Evolutionary conservation across 1,140 invertebrate species (phyloP), one percentile per base, ranked within the genome.

Genomic region (Cephus cinctus): DNA sequence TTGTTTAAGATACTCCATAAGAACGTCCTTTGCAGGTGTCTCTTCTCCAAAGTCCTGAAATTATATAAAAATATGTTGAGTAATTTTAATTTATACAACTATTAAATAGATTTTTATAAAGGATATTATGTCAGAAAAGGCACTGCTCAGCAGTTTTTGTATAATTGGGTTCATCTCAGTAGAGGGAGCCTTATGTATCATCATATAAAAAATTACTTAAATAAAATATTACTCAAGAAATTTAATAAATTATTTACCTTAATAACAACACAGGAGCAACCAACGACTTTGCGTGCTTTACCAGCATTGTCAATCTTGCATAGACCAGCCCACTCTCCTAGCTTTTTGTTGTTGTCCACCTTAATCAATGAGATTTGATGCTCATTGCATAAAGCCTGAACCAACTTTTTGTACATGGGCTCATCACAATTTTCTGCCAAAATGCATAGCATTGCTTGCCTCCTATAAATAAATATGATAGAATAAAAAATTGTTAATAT

Each of bases 271-370:
- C 96, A 98, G 1, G 94, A 97, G 79, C 97, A 99, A 30, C 95
- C 94, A 63, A 98, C 96, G 57, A 99, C 94, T 82, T 99, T 99
- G 52, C 97, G 86, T 32, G 98, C 94, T 77, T 98, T 98, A 52
- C 97, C 97, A 59, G 97, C 93, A 66, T 93, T 97, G 79, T 99
- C 98, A 67, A 98, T 96, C 82, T 99, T 99, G 80, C 98, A 99
- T 23, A 99, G 83, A 55, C 97, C 98, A 52, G 94, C 90, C 96
- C 96, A 98, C 84, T 99, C 97, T 21, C 97, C 97, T 15, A 99
- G 83, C 71, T 97, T 97, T 75, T 98, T 98, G 80, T 98, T 98
- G 77, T 96, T 95, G 71, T 98, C 95, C 44, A 99, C 95, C 79
- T 94, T 94, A 47, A 99, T 89, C 23, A 99, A 78, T 45, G 95